Conservation (phyloP, 2,797 vertebrate genomes). For the Dryobates pubescens region DNA sequence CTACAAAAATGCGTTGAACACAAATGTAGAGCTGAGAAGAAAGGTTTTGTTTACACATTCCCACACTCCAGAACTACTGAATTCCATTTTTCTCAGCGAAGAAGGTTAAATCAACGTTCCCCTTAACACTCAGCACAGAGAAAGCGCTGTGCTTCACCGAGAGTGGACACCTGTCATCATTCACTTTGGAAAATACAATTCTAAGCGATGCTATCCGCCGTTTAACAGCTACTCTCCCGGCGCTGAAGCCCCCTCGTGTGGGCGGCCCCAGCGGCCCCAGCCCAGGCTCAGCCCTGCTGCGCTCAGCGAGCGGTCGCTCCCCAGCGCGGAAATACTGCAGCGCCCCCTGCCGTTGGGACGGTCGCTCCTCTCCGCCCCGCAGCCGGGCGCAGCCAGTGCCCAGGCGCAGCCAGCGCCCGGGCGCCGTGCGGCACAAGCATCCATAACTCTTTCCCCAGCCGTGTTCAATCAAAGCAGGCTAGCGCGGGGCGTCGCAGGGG, state of each 20-base stretch:
- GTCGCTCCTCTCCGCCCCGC: neutral
- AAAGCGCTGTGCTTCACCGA: neutral
- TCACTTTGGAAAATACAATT: neutral
- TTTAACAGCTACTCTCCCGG: rapidly evolving
- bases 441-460: neutral
- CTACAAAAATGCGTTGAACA: too few species aligned
- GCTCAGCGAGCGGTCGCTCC: too few species aligned
- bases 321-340: neutral
- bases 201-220: rapidly evolving
- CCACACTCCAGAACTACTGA: too few species aligned
- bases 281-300: neutral
- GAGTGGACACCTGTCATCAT: neutral
- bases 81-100: too few species aligned
- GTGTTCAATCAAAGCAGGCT: neutral
- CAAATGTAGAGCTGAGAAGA: too few species aligned
- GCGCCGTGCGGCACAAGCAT: rapidly evolving
- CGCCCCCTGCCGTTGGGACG: neutral
- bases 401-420: rapidly evolving
- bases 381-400: neutral
- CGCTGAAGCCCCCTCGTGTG: rapidly evolving
- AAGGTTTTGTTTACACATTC: too few species aligned
- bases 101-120: too few species aligned
- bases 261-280: too few species aligned
- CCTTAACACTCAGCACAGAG: too few species aligned
- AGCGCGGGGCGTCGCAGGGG: neutral